phyloP scores from a whole-genome alignment of 2,797 vertebrate species.

The Bovichtus diacanthus region DNA sequence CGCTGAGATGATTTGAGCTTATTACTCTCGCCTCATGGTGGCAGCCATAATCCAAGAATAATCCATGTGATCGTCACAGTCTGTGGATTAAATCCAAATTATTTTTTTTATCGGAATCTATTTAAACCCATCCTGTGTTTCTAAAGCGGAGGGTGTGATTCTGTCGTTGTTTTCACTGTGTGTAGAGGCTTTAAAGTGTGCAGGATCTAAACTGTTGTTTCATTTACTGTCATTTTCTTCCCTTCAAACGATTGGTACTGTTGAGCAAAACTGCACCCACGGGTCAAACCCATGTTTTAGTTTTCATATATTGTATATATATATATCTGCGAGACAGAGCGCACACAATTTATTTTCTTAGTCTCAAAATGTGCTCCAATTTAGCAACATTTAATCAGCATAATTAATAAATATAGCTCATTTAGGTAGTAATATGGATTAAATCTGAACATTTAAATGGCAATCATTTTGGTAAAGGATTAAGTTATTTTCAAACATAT shows the following conservation, averaged over 20 bases:
- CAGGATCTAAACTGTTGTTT: neutral
- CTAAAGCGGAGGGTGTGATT: neutral
- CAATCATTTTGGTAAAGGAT: neutral
- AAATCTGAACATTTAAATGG: neutral
- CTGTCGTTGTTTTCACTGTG: neutral
- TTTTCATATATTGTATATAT: neutral
- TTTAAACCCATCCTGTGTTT: slow-evolving; percentile 3
- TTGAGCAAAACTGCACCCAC: neutral
- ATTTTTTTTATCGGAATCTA: neutral
- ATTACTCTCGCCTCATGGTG: slow-evolving; percentile 25
- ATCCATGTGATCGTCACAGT: neutral
- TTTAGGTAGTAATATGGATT: neutral
- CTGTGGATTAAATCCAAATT: slow-evolving; percentile 16
- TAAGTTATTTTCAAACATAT: too few species aligned
- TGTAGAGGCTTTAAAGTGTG: neutral
- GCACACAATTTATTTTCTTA: neutral
- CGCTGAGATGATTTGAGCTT: slow-evolving; percentile 22
- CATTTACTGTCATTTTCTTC: neutral
- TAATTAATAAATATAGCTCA: neutral
- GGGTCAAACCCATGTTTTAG: neutral
- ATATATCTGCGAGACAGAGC: neutral
- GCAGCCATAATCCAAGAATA: slow-evolving; percentile 10
- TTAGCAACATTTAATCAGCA: neutral
- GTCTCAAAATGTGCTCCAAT: neutral
- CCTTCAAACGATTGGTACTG: neutral